Base-by-base conservation (phyloP, 92 coral and sea anemone species). In the Porites divaricata region DNA sequence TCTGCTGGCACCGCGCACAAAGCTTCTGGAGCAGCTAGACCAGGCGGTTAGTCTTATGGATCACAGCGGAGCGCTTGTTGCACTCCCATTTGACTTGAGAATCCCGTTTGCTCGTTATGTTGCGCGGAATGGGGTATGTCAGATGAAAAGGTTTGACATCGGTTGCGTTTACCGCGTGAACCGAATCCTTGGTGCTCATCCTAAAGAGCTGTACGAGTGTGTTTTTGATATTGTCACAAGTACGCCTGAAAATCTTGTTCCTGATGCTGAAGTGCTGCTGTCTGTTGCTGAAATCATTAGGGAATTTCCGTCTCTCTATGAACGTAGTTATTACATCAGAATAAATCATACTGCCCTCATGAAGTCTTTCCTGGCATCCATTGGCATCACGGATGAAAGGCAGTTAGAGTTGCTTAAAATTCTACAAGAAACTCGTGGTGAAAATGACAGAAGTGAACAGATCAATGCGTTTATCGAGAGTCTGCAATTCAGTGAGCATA, bases 51-150 rank as follows among this genome's bases (percentile, higher is more conserved):
- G 79, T 24, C 90, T 96, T 6, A 91, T 96, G 93, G 99, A 96
- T 35, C 98, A 96, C 68, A 96, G 98, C 45, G 99, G 99, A 6
- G 93, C 93, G 23, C 84, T 96, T 13, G 89, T 96, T 14, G 80
- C 96, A 65, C 95, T 96, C 6, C 99, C 99, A 35, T 90, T 83
- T 63, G 99, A 96, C 57, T 82, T 96, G 77, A 88, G 99, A 56
- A 80, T 95, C 12, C 95, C 99, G 61, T 96, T 96, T 28, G 99
- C 99, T 70, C 98, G 99, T 41, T 92, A 91, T 35, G 78, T 94
- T 19, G 99, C 98, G 35, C 87, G 94, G 25, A 90, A 89, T 65
- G 85, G 92, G 22, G 53, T 97, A 63, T 71, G 91, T 13, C 72
- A 87, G 75, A 86, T 97, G 83, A 95, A 95, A 73, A 92, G 99